Percentiles rank a stretch among this genome's conserved stretches.
phyloP scores from a whole-genome alignment of 35 echinoderm and acorn worm species.

The Lytechinus pictus region DNA sequence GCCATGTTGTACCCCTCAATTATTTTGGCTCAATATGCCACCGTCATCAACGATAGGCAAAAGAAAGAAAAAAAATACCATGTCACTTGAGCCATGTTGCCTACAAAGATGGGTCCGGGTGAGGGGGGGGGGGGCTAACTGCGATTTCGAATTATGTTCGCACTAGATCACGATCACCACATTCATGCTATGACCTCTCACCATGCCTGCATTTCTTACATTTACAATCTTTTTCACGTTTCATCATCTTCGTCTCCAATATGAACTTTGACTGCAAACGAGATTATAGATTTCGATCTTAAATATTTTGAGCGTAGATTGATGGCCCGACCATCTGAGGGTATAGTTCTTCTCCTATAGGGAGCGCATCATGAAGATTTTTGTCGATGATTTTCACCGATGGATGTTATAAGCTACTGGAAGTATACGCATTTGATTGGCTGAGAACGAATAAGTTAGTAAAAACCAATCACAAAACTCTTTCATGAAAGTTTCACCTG shows the following conservation, averaged over 20 bases:
- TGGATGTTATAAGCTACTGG: no score
- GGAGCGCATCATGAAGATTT: no score
- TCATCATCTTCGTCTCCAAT: neutral
- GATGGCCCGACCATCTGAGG: neutral
- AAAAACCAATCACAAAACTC: no score
- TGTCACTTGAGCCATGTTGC: no score
- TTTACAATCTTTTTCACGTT: neutral
- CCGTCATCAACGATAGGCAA: no score
- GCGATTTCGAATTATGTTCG: neutral
- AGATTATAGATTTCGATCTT: neutral
- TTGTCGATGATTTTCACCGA: no score
- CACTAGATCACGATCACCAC: neutral
- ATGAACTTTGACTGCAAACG: neutral
- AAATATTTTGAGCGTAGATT: neutral
- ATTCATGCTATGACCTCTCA: neutral
- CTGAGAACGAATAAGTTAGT: no score
- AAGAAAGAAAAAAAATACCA: no score
- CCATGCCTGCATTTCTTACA: neutral
- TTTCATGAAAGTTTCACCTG: neutral
- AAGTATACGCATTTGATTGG: no score
- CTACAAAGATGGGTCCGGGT: no score
- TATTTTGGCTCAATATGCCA: no score
- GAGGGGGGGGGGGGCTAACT: neutral
- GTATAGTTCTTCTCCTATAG: neutral
- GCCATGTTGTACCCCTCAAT: no score